Evolutionary conservation across 2,888 invertebrate genomes (phyloP).

Genomic region (Myopa tessellatipennis): DNA sequence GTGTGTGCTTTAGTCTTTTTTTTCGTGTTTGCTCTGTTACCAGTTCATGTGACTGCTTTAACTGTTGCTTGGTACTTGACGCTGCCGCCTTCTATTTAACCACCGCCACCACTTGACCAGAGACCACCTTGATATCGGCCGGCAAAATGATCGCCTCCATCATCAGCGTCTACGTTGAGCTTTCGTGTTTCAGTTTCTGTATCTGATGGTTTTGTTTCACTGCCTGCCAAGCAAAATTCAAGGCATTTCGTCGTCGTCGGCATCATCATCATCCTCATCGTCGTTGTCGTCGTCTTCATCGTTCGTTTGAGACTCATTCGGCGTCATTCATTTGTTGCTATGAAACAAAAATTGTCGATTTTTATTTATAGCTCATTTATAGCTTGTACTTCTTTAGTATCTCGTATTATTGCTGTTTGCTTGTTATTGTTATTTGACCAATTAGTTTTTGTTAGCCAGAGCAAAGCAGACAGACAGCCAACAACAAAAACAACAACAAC

Average conservation of each 20-base stretch:
- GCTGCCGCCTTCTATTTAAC: neutral
- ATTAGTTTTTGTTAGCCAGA: too few species aligned
- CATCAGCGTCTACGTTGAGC: neutral
- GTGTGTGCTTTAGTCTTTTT: neutral
- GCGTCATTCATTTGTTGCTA: neutral
- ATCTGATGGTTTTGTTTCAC: too few species aligned
- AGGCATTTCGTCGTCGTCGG: neutral
- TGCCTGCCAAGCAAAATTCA: too few species aligned
- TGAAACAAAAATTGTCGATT: neutral
- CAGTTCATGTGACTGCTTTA: neutral
- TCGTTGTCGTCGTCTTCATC: neutral
- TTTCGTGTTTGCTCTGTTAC: neutral
- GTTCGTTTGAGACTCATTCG: neutral
- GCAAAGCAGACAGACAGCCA: neutral
- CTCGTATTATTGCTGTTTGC: neutral
- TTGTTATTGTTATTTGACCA: neutral
- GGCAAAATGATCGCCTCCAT: neutral
- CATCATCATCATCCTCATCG: neutral
- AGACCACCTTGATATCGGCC: slow-evolving; percentile 11
- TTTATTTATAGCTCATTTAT: slow-evolving; percentile 21
- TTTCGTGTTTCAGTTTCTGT: neutral
- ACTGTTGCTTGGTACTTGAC: neutral
- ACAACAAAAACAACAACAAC: neutral
- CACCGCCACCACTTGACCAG: neutral
- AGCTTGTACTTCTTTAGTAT: neutral